A percentile compares a stretch with the other conserved stretches of the same genome.
Conservation (phyloP, 2,888 invertebrate genomes). For the Poecilobothrus nobilitatus region DNA sequence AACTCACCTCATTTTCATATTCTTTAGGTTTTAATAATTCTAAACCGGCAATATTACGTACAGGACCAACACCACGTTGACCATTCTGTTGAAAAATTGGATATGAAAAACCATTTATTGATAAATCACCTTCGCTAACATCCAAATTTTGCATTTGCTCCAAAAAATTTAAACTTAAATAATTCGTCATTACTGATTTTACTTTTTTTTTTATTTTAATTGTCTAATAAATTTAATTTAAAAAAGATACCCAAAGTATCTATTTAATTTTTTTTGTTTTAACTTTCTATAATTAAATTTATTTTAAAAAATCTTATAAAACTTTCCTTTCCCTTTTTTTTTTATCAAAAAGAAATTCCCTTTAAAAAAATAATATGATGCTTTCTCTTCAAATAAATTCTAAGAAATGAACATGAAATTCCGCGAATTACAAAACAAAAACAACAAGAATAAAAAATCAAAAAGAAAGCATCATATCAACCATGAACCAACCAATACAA, state of each 20-base stretch:
- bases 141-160: neutral
- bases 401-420: neutral
- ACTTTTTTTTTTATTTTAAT: no score
- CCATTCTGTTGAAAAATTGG: constrained; percentile 3
- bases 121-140: neutral
- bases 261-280: no score
- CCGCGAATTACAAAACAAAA: no score
- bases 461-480: no score
- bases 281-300: no score
- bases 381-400: neutral
- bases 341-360: neutral
- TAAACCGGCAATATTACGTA: neutral
- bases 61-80: constrained; percentile 6
- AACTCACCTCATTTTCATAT: neutral
- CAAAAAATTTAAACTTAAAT: neutral
- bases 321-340: neutral
- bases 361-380: neutral
- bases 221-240: no score
- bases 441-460: neutral
- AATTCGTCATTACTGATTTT: neutral
- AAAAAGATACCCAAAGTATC: no score
- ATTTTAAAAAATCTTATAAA: neutral
- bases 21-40: neutral
- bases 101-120: neutral
- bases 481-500: no score